phyloP scores from a whole-genome alignment of 2,797 vertebrate species.

The Columba guinea region DNA sequence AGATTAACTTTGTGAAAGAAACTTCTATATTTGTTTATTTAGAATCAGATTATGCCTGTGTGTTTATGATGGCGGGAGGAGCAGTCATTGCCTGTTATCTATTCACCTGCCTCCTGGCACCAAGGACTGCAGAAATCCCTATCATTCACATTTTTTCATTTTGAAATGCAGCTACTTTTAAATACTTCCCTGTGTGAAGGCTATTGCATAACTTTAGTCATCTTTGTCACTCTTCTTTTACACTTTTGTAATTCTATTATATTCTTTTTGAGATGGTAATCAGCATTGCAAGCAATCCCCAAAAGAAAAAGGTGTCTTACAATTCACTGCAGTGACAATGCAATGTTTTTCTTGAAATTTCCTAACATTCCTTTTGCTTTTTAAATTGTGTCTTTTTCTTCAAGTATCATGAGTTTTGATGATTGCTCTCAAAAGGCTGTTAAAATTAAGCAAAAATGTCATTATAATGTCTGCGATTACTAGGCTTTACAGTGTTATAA shows the following conservation, averaged over 20 bases:
- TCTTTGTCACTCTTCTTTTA: not conserved
- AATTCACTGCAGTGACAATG: not conserved
- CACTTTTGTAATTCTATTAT: not conserved
- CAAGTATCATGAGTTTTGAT: accelerated
- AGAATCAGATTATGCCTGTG: not conserved
- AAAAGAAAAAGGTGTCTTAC: not conserved
- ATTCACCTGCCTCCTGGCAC: not conserved
- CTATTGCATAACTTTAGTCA: not conserved
- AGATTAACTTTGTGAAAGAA: not conserved
- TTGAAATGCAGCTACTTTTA: not conserved
- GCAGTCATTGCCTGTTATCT: not conserved
- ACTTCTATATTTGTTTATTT: not conserved
- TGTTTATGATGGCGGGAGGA: not conserved
- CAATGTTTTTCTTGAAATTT: not conserved
- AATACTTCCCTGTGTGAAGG: not conserved
- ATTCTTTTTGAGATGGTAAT: not conserved
- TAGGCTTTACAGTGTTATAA: not conserved
- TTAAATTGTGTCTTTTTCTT: not conserved
- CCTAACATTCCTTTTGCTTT: not conserved
- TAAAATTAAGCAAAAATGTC: not conserved
- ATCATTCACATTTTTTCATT: not conserved
- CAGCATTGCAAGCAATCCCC: not conserved
- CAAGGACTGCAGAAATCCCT: not conserved
- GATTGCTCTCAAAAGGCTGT: not conserved
- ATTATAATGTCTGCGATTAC: not conserved